Evolutionary conservation across 2,888 invertebrate genomes (phyloP).

Genomic region (Eledone cirrhosa): DNA sequence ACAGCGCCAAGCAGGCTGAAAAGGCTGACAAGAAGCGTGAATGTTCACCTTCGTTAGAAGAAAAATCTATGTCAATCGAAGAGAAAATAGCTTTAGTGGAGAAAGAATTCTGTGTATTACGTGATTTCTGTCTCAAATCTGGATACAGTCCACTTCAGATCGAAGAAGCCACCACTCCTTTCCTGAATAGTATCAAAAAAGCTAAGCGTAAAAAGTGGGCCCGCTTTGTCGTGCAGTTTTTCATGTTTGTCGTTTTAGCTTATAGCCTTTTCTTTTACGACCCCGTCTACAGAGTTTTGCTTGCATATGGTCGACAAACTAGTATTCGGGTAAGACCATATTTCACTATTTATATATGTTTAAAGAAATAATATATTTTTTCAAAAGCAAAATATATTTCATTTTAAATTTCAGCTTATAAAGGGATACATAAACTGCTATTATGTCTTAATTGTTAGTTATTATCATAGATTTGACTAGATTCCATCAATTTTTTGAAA

Average conservation of each 20-base stretch:
- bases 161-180: slow-evolving; percentile 41
- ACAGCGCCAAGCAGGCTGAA: background rate
- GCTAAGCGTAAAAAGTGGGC: slow-evolving; percentile 38
- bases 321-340: background rate
- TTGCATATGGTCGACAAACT: slow-evolving; percentile 17
- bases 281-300: slow-evolving; percentile 10
- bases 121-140: slow-evolving; percentile 44
- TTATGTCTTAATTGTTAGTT: no score
- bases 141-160: slow-evolving; percentile 48
- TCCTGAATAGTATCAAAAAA: slow-evolving; percentile 36
- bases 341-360: no score
- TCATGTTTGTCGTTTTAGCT: background rate
- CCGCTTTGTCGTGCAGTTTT: background rate
- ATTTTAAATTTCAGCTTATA: no score
- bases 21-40: background rate
- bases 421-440: no score
- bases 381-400: no score
- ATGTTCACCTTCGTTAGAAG: background rate
- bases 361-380: no score
- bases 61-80: slow-evolving; percentile 39
- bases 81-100: slow-evolving; percentile 48
- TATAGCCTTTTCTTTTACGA: slow-evolving; percentile 15
- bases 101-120: slow-evolving; percentile 46
- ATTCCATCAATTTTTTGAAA: no score
- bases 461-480: no score